A percentile compares a stretch with the other conserved stretches of the same genome.
These are phyloP conservation scores for Buphagus erythrorhynchus DNA, from an alignment of 2,797 vertebrate species.

Conservation along the genomic window DNA sequence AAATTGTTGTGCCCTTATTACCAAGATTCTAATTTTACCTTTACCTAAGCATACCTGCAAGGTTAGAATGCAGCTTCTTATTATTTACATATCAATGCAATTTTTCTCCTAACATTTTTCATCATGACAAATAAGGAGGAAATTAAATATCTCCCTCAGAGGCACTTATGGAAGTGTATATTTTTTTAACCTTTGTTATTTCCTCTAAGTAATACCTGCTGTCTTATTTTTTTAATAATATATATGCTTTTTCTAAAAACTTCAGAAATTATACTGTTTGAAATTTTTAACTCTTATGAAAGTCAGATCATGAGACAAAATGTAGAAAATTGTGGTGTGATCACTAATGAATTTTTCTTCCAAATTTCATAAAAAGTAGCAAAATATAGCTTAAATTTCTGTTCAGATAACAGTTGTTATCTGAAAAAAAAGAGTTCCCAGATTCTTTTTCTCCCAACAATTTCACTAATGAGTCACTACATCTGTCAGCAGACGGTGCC, in stretches of 20 bases:
- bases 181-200: not conserved
- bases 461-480: slow-evolving; percentile 1
- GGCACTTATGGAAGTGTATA: rapidly evolving
- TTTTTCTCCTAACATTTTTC: not conserved
- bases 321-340: not conserved
- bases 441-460: not conserved
- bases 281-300: not conserved
- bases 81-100: not conserved
- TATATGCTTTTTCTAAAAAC: not conserved
- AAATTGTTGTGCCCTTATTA: not conserved
- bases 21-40: not conserved
- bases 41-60: not conserved
- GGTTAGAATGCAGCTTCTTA: not conserved
- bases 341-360: not conserved
- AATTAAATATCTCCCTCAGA: not conserved
- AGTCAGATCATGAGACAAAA: not conserved
- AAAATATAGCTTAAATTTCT: not conserved
- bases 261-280: not conserved
- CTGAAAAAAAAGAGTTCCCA: not conserved
- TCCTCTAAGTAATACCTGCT: not conserved
- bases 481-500: not conserved
- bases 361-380: not conserved
- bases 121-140: not conserved
- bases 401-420: not conserved
- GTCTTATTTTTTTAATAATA: not conserved